Percentiles rank a stretch among this genome's conserved stretches.
phyloP scores from a whole-genome alignment of 2,113 vertebrate genomes.

The Cacatua alba region DNA sequence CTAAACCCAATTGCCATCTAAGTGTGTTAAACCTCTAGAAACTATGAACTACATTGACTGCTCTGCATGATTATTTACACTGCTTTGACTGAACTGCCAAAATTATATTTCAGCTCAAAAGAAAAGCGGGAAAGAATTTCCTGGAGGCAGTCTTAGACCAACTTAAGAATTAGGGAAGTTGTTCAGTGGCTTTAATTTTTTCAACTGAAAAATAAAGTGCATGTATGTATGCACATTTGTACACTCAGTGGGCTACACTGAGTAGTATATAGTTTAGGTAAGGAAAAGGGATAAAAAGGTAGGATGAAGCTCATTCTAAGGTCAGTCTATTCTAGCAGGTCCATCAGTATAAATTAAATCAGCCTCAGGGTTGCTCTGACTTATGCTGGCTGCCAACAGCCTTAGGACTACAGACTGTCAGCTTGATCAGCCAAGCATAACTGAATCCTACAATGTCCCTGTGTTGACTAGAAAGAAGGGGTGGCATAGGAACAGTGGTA shows the following conservation, averaged over 20 bases:
- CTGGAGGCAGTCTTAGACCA: conserved; percentile 22
- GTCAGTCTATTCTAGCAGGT: conserved; percentile 12
- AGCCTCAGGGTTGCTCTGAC: not conserved
- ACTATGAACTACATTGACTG: not conserved
- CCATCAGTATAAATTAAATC: conserved; percentile 44
- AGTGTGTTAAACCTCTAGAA: not conserved
- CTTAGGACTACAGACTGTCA: conserved; percentile 1
- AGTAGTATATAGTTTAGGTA: not conserved
- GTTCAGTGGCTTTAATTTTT: not conserved
- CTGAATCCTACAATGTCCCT: not conserved
- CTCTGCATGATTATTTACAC: not conserved
- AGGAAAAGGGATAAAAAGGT: not conserved
- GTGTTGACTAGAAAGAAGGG: not conserved
- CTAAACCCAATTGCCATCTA: not conserved
- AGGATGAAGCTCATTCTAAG: conserved; percentile 18
- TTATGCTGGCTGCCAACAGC: conserved; percentile 23
- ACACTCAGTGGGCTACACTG: not conserved
- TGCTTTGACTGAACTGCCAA: not conserved
- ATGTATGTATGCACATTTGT: not conserved
- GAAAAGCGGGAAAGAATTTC: not conserved
- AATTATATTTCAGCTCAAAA: not conserved
- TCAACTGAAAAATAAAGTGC: not conserved
- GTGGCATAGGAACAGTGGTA: not conserved
- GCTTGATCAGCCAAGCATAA: not conserved
- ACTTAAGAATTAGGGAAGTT: not conserved